Conservation (phyloP, 2,113 vertebrate genomes). For the Brachyhypopomus gauderio region DNA sequence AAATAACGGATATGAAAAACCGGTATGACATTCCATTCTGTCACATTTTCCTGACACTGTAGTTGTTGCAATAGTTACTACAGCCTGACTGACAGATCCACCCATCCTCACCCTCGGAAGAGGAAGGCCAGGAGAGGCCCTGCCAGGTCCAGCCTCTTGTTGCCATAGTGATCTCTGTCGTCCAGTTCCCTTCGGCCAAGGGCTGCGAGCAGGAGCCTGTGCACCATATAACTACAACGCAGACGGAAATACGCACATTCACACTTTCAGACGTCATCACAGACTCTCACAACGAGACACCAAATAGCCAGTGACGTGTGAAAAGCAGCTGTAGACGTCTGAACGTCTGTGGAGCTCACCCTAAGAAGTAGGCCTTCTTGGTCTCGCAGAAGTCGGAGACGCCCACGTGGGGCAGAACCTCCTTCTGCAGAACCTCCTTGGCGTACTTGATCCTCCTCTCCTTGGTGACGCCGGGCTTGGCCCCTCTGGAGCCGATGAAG, state of each 20-base stretch:
- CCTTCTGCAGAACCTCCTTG: conserved; percentile 97
- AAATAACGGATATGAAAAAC: neutral
- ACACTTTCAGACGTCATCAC: neutral
- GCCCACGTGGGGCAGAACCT: conserved; percentile 96
- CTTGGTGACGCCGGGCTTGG: conserved; percentile 98
- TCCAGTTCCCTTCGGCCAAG: conserved; percentile 94
- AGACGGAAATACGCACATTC: neutral
- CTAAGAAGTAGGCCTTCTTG: conserved; percentile 97
- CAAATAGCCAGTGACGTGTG: too few species aligned
- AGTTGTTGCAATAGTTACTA: too few species aligned
- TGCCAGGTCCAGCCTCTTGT: conserved; percentile 98
- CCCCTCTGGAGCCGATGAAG: conserved; percentile 97
- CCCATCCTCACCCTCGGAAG: conserved; percentile 87
- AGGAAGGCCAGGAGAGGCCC: conserved; percentile 94
- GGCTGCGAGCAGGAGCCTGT: conserved; percentile 90
- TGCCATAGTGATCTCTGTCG: conserved; percentile 98
- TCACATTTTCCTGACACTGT: too few species aligned
- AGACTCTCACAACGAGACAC: neutral
- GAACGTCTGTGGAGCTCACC: conserved; percentile 73
- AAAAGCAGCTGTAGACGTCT: too few species aligned
- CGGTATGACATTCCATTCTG: neutral
- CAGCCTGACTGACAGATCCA: neutral
- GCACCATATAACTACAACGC: conserved; percentile 92
- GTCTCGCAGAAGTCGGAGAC: conserved; percentile 99
- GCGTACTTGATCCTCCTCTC: conserved; percentile 97